Percentiles rank a stretch among this genome's conserved stretches.
These are phyloP conservation scores for Gouania willdenowi DNA, from an alignment of 2,797 vertebrate species.

Conservation along the genomic window DNA sequence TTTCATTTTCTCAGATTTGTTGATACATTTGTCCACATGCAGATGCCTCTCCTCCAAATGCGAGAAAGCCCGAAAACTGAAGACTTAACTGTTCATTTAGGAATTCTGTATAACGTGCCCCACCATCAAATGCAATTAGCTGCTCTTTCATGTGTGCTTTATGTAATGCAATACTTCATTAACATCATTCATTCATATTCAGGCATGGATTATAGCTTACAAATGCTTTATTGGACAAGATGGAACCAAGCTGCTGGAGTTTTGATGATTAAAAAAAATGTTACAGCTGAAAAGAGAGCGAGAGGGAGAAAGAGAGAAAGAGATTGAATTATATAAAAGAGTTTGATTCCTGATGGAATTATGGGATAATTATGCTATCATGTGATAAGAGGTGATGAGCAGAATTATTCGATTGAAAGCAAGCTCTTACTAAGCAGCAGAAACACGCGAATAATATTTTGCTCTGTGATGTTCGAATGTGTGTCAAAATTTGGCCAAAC, in stretches of 20 bases:
- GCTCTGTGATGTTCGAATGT: slow-evolving; percentile 62
- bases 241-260: slow-evolving; percentile 94
- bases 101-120: slow-evolving; percentile 95
- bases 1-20: too few species aligned
- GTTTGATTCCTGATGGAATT: slow-evolving; percentile 98
- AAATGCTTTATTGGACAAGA: slow-evolving; percentile 97
- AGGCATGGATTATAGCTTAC: slow-evolving; percentile 95
- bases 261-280: slow-evolving; percentile 83
- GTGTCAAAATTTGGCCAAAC: slow-evolving; percentile 47
- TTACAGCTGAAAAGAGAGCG: slow-evolving; percentile 24
- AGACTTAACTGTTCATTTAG: slow-evolving; percentile 89
- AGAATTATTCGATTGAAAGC: slow-evolving; percentile 82
- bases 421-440: slow-evolving; percentile 74
- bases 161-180: slow-evolving; percentile 99
- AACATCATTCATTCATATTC: slow-evolving; percentile 99
- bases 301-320: slow-evolving; percentile 67
- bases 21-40: too few species aligned
- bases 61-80: slow-evolving; percentile 84
- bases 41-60: slow-evolving; percentile 14
- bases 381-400: slow-evolving; percentile 85
- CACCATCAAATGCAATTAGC: slow-evolving; percentile 99
- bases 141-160: slow-evolving; percentile 99
- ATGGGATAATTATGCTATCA: slow-evolving; percentile 97
- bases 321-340: slow-evolving; percentile 92
- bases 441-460: slow-evolving; percentile 74